phyloP scores from a whole-genome alignment of 2,888 invertebrate species.

The Eilema sororculum region DNA sequence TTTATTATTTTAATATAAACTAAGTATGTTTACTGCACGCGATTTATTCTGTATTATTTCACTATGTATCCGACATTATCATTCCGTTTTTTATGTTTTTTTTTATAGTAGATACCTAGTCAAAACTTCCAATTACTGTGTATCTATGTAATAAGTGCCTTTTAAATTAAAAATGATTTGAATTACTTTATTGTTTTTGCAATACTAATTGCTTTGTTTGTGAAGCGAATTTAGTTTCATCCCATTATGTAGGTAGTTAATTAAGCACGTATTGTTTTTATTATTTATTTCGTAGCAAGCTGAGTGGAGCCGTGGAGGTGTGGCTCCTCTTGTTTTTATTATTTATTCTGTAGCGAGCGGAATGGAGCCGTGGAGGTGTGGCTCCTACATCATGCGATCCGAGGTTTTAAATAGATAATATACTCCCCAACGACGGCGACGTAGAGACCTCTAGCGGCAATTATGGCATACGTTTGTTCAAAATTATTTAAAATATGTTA shows the following conservation, averaged over 20 bases:
- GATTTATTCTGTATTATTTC: too few species aligned
- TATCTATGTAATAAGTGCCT: background rate
- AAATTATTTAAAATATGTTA: too few species aligned
- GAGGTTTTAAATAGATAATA: conserved; percentile 23
- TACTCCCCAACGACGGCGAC: background rate
- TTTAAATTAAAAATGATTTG: background rate
- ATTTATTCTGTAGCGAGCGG: conserved; percentile 32
- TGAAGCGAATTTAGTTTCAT: background rate
- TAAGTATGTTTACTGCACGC: too few species aligned
- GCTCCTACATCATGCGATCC: conserved; percentile 47
- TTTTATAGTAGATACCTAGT: background rate
- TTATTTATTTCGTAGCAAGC: conserved; percentile 34
- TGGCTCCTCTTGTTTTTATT: conserved; percentile 54
- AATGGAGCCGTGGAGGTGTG: conserved; percentile 70
- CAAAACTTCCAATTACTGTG: conserved; percentile 1
- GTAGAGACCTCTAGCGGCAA: background rate
- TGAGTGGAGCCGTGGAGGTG: conserved; percentile 67
- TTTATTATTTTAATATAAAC: too few species aligned
- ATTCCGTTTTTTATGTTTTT: background rate
- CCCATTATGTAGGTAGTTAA: too few species aligned
- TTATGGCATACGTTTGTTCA: background rate
- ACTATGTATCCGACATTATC: too few species aligned
- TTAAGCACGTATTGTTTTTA: conserved; percentile 17
- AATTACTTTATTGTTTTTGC: background rate
- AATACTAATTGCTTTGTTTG: conserved; percentile 10